Percentiles rank a stretch among this genome's conserved stretches.
Evolutionary conservation across 2,797 vertebrate species (phyloP).

Genomic region (Sebastes oblongus): DNA sequence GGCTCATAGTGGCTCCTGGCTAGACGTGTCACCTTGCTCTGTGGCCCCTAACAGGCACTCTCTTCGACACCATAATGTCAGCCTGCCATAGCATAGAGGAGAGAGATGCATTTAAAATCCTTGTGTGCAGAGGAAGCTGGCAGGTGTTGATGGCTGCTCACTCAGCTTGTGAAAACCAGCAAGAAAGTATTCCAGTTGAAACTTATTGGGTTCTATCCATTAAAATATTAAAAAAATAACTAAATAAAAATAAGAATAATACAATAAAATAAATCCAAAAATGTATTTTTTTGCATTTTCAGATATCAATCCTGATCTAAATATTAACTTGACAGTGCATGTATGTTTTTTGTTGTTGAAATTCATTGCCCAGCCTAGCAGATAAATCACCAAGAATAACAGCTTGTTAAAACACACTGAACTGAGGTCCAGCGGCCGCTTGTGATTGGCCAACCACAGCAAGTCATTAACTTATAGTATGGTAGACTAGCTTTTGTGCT

Average conservation of each 20-base stretch:
- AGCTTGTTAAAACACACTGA: slow-evolving; percentile 12
- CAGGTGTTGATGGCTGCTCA: slow-evolving; percentile 47
- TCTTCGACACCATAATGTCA: slow-evolving; percentile 56
- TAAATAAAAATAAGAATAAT: neutral
- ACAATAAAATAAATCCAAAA: neutral
- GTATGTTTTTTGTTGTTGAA: neutral
- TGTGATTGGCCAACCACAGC: neutral
- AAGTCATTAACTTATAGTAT: slow-evolving; percentile 15
- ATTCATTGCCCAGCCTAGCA: neutral
- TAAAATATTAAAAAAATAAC: neutral
- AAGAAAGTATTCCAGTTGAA: neutral
- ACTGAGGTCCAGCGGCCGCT: neutral
- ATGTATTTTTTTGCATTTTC: neutral
- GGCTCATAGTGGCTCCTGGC: slow-evolving; percentile 49
- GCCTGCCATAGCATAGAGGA: slow-evolving; percentile 51
- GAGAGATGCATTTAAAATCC: slow-evolving; percentile 47
- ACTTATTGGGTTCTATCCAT: neutral
- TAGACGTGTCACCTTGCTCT: slow-evolving; percentile 56
- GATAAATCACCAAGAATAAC: neutral
- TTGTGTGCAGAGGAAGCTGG: slow-evolving; percentile 27
- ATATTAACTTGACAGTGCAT: neutral
- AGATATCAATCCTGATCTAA: neutral
- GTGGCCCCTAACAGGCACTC: slow-evolving; percentile 60
- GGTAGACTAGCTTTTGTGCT: neutral
- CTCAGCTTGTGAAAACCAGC: slow-evolving; percentile 26